Base-by-base conservation (phyloP, 2,888 invertebrate genomes). In the Brachylomia viminalis region DNA sequence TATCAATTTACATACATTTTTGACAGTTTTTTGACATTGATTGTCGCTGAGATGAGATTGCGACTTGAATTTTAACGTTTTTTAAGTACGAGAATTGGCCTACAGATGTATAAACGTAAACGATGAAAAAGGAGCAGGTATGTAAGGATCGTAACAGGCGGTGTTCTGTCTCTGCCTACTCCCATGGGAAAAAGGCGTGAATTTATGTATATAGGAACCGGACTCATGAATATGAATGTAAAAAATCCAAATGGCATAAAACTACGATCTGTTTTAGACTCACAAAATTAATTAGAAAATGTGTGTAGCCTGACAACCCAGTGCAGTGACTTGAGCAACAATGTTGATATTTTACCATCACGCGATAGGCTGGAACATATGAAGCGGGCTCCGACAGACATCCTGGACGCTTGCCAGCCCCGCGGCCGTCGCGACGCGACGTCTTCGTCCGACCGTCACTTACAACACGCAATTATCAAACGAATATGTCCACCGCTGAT, bases 391-490 rank as follows among this genome's bases (percentile, higher is more conserved):
- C 61, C 80, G 58, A 62, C 80, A 87, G 88, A 87, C 87, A 71
- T 27, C 33, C 83, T 88, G 88, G 88, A 82, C 69, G 45, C 3
- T 33, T 56, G 86, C 88, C 88, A 88, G 82, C 58, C 5, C 47
- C 52, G 73, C 61, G 66, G 80, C 81, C 77, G 72, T 80, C 82
- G 77, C 86, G 78, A 73, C 82, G 77, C 86, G 78, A 73, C 85
- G 70, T 70, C 82, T 85, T 86, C 80, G 83, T 80, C 72, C 81
- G 72, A 71, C 74, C 71, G 75, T 85, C 77, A 85, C 83, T 87
- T 83, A 86, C 86, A 88, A 77, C 80, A 75, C 77, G 62, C 69
- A 86, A 87, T 87, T 88, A 88, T 88, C 88, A 88, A 88, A 88
- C 84, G 84, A 85, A 79, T 27, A 65, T 78, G 70, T 78, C 67